phyloP scores from a whole-genome alignment of 2,113 vertebrate genomes.

The Anarrhichthys ocellatus region DNA sequence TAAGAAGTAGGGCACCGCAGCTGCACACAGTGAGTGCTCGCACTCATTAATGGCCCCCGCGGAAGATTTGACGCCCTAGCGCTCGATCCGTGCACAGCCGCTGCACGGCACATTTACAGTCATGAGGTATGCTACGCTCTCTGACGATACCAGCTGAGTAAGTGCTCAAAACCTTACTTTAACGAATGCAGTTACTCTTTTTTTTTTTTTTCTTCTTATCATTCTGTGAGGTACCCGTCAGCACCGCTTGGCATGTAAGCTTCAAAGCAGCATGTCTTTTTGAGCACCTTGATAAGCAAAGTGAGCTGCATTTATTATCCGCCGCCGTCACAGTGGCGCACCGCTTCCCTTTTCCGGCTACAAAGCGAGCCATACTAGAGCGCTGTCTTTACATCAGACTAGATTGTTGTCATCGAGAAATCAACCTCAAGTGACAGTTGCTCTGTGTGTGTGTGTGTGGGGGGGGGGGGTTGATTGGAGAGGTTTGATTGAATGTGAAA shows the following conservation, averaged over 20 bases:
- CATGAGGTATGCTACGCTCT: constrained; percentile 5
- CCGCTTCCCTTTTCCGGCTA: constrained; percentile 15
- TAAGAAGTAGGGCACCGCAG: constrained; percentile 76
- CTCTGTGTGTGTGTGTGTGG: constrained; percentile 40
- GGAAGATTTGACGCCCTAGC: constrained; percentile 49
- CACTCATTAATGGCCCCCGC: constrained; percentile 72
- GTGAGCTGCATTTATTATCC: constrained; percentile 36
- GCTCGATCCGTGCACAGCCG: constrained; percentile 1
- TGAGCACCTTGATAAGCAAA: constrained; percentile 43
- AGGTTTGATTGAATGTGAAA: constrained; percentile 77
- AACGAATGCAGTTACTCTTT: constrained; percentile 23
- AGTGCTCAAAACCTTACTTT: constrained; percentile 14
- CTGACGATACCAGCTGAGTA: constrained; percentile 4
- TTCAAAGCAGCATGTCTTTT: constrained; percentile 40
- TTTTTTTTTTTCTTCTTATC: constrained; percentile 2
- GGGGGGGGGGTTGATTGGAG: constrained; percentile 59
- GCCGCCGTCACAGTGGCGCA: background rate
- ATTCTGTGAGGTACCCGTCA: constrained; percentile 32
- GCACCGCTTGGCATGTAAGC: constrained; percentile 27
- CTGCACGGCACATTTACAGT: constrained; percentile 3
- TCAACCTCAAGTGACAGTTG: constrained; percentile 66
- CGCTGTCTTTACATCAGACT: constrained; percentile 65
- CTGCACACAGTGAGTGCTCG: constrained; percentile 57
- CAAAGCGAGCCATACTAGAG: background rate
- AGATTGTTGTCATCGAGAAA: constrained; percentile 73